Base-by-base conservation (phyloP, 2,888 invertebrate species). In the Meandrusa payeni region DNA sequence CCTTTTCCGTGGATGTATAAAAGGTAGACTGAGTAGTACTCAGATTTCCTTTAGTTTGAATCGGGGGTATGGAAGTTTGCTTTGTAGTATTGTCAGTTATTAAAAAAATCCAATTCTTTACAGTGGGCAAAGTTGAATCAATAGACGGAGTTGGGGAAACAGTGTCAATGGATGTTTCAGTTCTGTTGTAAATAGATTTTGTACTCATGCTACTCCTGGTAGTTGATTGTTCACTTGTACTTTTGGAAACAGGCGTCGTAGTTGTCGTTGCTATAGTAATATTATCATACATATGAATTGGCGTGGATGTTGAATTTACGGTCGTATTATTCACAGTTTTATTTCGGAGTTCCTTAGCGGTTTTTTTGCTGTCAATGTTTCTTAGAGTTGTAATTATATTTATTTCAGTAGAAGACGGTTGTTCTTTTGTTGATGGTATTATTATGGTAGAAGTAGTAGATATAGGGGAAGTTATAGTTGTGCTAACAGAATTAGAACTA, bases 121-220 rank as follows among this genome's bases (percentile, higher is more conserved):
- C 39, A 40, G 45, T 48, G 15, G 29, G 36, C 54, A 47, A 51
- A 38, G 52, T 23, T 26, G 13, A 17, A 9, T 50, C 55, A 40
- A 46, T 45, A 28, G 42, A 40, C 29, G 54, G 46, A 29, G 43
- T 53, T 40, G 42, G 54, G 45, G 50, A 56, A 41, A 38, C 46
- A 46, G 48, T 57, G 48, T 57, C 55, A 15, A 51, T 40, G 13
- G 61, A 54, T 10, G 55, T 43, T 52, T 64, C 66, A 32, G 69
- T 71, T 55, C 50, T 61, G 39, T 64, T 69, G 26, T 64, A 58
- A 34, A 61, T 53, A 27, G 60, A 51, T 41, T 55, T 54, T 24
- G 41, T 50, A 5, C 37, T 33, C 7, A 48, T 36, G 4, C 32
- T 20, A 23, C 3, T 6, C 12, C 29, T 50, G 10, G 31, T 46